Percentiles rank a stretch among this genome's conserved stretches.
Evolutionary conservation across 2,113 vertebrate genomes (phyloP).

Genomic region (Zapornia atra): DNA sequence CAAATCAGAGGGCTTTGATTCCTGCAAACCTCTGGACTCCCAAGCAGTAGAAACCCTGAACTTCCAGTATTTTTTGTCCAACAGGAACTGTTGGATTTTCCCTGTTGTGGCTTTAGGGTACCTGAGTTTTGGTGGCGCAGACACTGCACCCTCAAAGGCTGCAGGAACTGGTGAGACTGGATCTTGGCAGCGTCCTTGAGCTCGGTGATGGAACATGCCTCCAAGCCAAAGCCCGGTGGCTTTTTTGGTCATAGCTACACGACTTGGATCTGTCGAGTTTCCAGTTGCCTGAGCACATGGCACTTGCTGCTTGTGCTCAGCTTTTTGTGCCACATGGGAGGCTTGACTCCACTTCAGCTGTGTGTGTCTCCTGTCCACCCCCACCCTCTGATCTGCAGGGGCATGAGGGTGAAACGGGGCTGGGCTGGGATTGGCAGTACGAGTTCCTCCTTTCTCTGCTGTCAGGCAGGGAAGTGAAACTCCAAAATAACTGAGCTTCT

Average conservation of each 20-base stretch:
- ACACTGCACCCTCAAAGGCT: not conserved
- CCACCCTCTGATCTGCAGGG: not conserved
- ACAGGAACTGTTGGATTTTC: rapidly evolving
- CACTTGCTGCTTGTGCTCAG: not conserved
- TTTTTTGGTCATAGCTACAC: not conserved
- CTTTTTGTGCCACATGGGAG: not conserved
- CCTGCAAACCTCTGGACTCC: not conserved
- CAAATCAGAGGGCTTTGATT: not conserved
- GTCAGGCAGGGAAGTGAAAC: not conserved
- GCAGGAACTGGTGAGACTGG: not conserved
- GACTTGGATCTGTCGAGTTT: not conserved
- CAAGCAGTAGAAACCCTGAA: not conserved
- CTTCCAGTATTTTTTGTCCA: not conserved
- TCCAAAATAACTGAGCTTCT: not conserved
- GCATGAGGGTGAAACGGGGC: not conserved
- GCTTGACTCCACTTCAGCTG: not conserved
- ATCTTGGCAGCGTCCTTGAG: not conserved
- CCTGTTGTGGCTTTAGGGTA: not conserved
- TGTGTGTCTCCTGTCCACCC: not conserved
- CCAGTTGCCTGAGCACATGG: not conserved
- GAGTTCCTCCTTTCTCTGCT: not conserved
- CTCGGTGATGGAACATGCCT: not conserved
- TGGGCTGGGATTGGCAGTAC: not conserved
- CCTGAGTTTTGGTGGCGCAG: not conserved
- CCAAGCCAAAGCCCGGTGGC: not conserved